Base-by-base conservation (phyloP, 2,888 invertebrate genomes). In the Clepsis dumicolana region DNA sequence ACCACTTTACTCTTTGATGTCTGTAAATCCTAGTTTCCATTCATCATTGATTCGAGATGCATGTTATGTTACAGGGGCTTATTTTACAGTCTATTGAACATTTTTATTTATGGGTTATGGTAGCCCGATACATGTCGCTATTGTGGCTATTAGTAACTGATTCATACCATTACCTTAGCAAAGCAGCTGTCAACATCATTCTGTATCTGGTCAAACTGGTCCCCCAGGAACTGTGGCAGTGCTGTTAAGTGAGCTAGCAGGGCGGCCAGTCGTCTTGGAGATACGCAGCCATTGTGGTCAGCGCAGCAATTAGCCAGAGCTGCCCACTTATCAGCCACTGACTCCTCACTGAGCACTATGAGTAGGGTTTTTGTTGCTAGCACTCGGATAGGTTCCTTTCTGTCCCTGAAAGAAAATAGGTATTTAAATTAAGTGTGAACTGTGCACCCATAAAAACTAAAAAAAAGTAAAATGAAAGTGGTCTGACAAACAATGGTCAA, bases 221-320 rank as follows among this genome's bases (percentile, higher is more conserved):
- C 91, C 71, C 95, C 96, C 48, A 96, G 85, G 83, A 95, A 95
- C 73, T 94, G 92, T 0, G 78, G 95, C 86, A 84, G 95, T 76
- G 89, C 95, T 10, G 95, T 94, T 27, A 97, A 88, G 82, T 96
- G 95, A 18, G 93, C 88, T 70, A 97, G 84, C 63, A 97, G 84
- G 0, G 94, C 91, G 3, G 95, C 94, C 60, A 97, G 87, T 35
- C 95, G 90, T 61, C 94, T 93, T 60, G 95, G 94, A 0, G 96
- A 95, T 54, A 97, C 94, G 74, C 96, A 96, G 41, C 96, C 96
- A 80, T 97, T 97, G 78, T 97, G 96, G 83, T 97, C 96, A 1
- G 96, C 95, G 77, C 96, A 94, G 76, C 96, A 95, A 76, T 94
- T 94, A 80, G 96, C 96, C 57, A 97, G 89, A 60, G 96, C 96